Base-by-base conservation (phyloP, 2,888 invertebrate species). In the Beris morrisii region DNA sequence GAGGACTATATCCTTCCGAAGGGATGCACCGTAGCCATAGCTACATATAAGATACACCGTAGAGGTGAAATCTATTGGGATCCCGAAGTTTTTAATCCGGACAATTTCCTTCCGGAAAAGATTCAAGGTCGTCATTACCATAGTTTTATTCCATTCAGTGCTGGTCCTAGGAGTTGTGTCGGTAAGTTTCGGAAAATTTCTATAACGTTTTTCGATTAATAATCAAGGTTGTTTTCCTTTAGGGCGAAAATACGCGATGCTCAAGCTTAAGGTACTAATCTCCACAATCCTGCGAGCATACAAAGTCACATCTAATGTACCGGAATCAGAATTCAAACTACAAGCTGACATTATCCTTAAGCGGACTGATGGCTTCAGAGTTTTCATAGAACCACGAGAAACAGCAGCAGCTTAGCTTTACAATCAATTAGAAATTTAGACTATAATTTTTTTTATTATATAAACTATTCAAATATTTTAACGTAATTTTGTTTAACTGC, bases 111-210 rank as follows among this genome's bases (percentile, higher is more conserved):
- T 43, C 90, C 91, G 0, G 91, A 91, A 75, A 87, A 86, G 65
- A 87, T 88, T 28, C 86, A 87, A 38, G 87, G 88, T 71, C 84
- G 91, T 59, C 91, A 92, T 73, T 91, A 90, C 75, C 92, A 92
- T 76, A 87, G 90, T 69, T 91, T 87, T 74, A 87, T 92, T 64
- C 91, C 91, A 0, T 92, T 92, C 82, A 90, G 90, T 68, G 91
- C 91, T 55, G 91, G 91, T 31, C 91, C 91, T 1, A 84, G 91
- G 70, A 90, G 90, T 73, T 91, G 91, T 76, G 91, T 91, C 28
- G 91, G 87, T 86, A 74, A 80, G 84, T 77, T 45, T 6, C 28
- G 31, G 11, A 38, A 43, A 43, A 12, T 30, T n/a, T 2, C 4
- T 50, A 2, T 50, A 3, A 7, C 2, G 11, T 13, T 50, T 50